phyloP scores from a whole-genome alignment of 23 tunicate genomes.

The Trididemnum miniatum region DNA sequence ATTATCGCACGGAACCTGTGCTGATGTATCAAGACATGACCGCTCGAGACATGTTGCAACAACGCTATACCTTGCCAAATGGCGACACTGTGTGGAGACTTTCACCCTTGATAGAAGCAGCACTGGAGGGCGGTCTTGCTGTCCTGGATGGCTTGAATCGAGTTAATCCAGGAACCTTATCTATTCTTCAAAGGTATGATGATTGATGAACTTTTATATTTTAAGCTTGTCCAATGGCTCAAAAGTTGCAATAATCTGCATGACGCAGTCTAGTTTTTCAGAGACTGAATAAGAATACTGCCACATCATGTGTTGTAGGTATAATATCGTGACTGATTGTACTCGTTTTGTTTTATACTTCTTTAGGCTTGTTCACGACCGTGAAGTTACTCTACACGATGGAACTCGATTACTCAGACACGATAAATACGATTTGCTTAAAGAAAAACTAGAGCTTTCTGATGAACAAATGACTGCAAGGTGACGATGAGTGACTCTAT shows the following conservation, averaged over 20 bases:
- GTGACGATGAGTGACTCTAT: too few relatives aligned
- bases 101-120: conserved; percentile 83
- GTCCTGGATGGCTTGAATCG: conserved; percentile 91
- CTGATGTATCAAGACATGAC: conserved; percentile 97
- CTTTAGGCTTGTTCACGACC: conserved; percentile 77
- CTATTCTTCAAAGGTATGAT: conserved; percentile 80
- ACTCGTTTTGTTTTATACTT: too few relatives aligned
- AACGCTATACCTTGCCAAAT: conserved; percentile 84
- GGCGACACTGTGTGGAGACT: conserved; percentile 95
- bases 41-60: conserved; percentile 86
- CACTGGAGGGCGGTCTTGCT: conserved; percentile 92
- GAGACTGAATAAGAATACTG: too few relatives aligned
- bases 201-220: too few relatives aligned
- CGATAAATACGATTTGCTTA: conserved; percentile 79
- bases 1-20: conserved; percentile 83
- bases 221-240: background rate
- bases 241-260: too few relatives aligned
- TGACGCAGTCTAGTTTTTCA: too few relatives aligned
- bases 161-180: conserved; percentile 88
- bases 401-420: conserved; percentile 71
- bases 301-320: too few relatives aligned
- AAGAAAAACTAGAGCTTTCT: conserved; percentile 50
- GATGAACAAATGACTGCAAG: conserved; percentile 72
- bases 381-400: conserved; percentile 88
- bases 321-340: too few relatives aligned